phyloP scores from a whole-genome alignment of 2,888 invertebrate species.

The Holacanthella duospinosa region DNA sequence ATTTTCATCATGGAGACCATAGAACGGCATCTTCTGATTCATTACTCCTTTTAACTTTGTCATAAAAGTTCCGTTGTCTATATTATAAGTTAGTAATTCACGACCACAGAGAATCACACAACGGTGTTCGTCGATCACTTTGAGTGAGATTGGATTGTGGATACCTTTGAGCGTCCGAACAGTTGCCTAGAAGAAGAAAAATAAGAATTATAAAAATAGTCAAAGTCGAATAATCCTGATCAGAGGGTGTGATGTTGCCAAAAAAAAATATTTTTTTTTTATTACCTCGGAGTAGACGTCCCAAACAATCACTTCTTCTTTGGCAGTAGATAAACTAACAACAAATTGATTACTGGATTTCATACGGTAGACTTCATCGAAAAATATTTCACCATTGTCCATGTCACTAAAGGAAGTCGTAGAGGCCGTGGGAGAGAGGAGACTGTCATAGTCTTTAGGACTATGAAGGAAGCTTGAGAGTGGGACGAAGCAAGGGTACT shows the following conservation, averaged over 20 bases:
- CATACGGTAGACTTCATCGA: slow-evolving; percentile 54
- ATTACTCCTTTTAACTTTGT: slow-evolving; percentile 72
- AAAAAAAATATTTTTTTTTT: background rate
- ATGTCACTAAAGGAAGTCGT: slow-evolving; percentile 13
- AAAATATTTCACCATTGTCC: slow-evolving; percentile 40
- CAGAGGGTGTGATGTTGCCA: no score
- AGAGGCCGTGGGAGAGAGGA: background rate
- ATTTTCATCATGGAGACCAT: slow-evolving; percentile 66
- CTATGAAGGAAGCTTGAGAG: slow-evolving; percentile 25
- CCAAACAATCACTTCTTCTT: slow-evolving; percentile 72
- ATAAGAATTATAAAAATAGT: background rate
- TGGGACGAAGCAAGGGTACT: slow-evolving; percentile 33
- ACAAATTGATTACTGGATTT: slow-evolving; percentile 59
- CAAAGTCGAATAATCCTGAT: no score
- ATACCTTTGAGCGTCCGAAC: slow-evolving; percentile 62
- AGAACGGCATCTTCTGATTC: slow-evolving; percentile 88
- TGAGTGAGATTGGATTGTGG: slow-evolving; percentile 64
- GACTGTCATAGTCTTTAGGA: slow-evolving; percentile 12
- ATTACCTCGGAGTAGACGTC: slow-evolving; percentile 51
- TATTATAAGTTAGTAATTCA: slow-evolving; percentile 67
- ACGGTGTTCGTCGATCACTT: slow-evolving; percentile 56
- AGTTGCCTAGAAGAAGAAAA: slow-evolving; percentile 39
- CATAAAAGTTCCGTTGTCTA: slow-evolving; percentile 60
- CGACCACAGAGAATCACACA: slow-evolving; percentile 71
- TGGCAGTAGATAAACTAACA: slow-evolving; percentile 60